Evolutionary conservation across 2,888 invertebrate species (phyloP), one percentile per base, ranked within the genome.

Genomic region (Ochropleura plecta): DNA sequence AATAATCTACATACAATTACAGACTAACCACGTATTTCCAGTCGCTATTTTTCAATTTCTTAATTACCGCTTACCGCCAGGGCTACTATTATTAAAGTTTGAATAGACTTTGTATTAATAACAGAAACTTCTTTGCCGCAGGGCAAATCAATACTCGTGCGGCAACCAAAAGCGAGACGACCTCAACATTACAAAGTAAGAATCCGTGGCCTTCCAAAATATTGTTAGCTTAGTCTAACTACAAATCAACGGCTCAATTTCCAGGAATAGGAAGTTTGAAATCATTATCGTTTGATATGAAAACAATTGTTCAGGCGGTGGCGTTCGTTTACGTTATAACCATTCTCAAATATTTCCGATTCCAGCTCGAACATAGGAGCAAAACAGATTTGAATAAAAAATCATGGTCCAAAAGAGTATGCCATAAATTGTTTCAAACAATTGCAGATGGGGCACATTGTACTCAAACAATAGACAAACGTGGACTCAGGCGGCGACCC

Each of bases 131-230:
- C 90, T 92, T 88, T 86, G 91, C 91, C 88, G 89, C 90, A 86
- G 90, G 92, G 90, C 89, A 91, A 93, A 95, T 95, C 94, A 92
- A 95, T 95, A 94, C 91, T 89, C 86, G 89, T 86, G 90, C 90
- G 90, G 92, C 81, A 89, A 89, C 87, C 87, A 88, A 91, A 91
- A 91, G 89, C 88, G 89, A 30, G 86, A 85, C 92, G 88, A 88
- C 88, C 89, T 90, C 90, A 88, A 82, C 86, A 83, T 86, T 89
- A 89, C 87, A 89, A 90, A 91, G 90, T 91, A 90, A 92, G 91
- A 92, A 91, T 90, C 88, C 76, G 80, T 78, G 84, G 85, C 88
- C 86, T 85, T 88, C 87, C 88, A 84, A 91, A 84, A 90, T 89
- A 90, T 88, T 88, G 87, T 86, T 88, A 86, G 86, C 84, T 88